These are phyloP conservation scores for Scaptomyza polygonia DNA, from an alignment of 2,888 invertebrate species.

Conservation along the genomic window DNA sequence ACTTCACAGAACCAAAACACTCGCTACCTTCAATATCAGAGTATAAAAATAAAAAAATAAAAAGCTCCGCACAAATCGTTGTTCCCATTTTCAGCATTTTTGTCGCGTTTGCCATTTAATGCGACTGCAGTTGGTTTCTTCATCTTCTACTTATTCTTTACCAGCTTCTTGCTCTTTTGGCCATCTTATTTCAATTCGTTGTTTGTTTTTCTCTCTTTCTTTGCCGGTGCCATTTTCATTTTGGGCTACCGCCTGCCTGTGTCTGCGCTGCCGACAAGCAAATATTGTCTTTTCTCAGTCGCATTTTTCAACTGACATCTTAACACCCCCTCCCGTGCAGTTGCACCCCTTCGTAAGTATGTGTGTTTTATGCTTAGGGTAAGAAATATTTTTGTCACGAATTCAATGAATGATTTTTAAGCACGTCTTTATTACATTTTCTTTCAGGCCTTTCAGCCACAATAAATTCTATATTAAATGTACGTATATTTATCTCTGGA, in stretches of 20 bases:
- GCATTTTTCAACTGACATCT: constrained; percentile 63
- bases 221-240: constrained; percentile 53
- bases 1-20: too few species aligned
- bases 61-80: constrained; percentile 11
- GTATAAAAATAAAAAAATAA: constrained; percentile 4
- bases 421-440: constrained; percentile 77
- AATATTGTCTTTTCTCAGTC: constrained; percentile 73
- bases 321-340: not conserved
- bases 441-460: constrained; percentile 30
- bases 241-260: constrained; percentile 46
- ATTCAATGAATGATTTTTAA: constrained; percentile 80
- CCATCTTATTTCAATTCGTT: constrained; percentile 54
- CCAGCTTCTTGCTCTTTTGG: constrained; percentile 18
- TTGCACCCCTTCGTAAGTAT: constrained; percentile 15
- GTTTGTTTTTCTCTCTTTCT: not conserved
- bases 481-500: not conserved
- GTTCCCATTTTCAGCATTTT: constrained; percentile 28
- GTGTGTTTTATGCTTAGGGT: not conserved
- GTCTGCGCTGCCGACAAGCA: constrained; percentile 61
- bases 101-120: constrained; percentile 58
- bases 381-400: constrained; percentile 74
- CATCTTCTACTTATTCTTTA: constrained; percentile 6
- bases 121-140: constrained; percentile 41
- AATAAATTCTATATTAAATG: constrained; percentile 1
- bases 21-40: too few species aligned